Base-by-base conservation (phyloP, 1,140 invertebrate species). In the Steinernema khuongi region DNA sequence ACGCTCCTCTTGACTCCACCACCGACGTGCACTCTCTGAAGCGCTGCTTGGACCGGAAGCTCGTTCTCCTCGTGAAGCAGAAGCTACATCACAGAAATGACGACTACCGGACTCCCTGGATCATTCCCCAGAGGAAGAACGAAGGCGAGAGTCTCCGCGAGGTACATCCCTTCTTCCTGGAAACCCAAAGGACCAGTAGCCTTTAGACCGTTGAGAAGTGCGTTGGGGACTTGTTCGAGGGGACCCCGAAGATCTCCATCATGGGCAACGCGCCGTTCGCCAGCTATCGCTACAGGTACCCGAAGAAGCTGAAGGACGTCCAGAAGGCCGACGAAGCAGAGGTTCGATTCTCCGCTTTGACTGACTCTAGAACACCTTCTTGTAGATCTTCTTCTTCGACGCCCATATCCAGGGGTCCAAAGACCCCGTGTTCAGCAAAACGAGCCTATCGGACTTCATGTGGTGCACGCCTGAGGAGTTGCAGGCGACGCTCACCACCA, bases 131-230 rank as follows among this genome's bases (percentile, higher is more conserved):
- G 33, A 67, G 77, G 50, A 72, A 75, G 68, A 76, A 79, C n/a
- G 68, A 80, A n/a, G 81, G 77, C 7, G 81, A 84, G 68, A 68
- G 81, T 30, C 72, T 82, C n/a, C 70, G 76, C 68, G 70, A 85
- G 79, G 81, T 82, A 36, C 26, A 32, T 66, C 0, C 31, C 31
- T 30, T 26, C 19, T 68, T 11, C 4, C 36, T 43, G 29, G 2
- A 26, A 31, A 73, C 19, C 30, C 31, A 36, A 1, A 11, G 28
- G 30, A 19, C 14, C 1, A 69, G 19, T 28, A 18, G 14, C 18
- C 29, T 44, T 29, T 11, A 60, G 36, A 72, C 60, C 18, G 36
- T 60, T 7, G 60, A 72, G 22, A 66, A 72, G 19, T 26, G 71
- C 29, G 41, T 71, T 4, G 29, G 44, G 31, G 44, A 31, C 17